These are phyloP conservation scores for Nephila pilipes DNA, from an alignment of 1,140 invertebrate species.

Conservation along the genomic window DNA sequence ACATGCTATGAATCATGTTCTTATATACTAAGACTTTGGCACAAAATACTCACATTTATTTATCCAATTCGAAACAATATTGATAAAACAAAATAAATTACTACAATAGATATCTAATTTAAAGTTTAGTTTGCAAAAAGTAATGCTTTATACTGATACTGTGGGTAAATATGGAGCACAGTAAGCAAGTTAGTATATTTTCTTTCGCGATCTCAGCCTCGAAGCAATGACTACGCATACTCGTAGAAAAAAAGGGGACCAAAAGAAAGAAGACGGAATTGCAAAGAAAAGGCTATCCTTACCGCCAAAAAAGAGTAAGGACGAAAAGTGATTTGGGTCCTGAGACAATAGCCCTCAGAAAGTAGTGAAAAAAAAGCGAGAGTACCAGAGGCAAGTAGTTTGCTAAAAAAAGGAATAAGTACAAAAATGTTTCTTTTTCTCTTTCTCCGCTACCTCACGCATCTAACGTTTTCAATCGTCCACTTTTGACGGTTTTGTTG, in stretches of 20 bases:
- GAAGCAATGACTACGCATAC: neutral
- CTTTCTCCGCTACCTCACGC: slow-evolving; percentile 14
- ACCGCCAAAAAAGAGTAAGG: slow-evolving; percentile 6
- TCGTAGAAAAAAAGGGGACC: neutral
- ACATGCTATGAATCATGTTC: too few species aligned
- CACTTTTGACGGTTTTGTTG: slow-evolving; percentile 39
- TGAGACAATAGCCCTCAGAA: slow-evolving; percentile 64
- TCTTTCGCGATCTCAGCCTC: neutral
- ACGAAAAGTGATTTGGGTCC: slow-evolving; percentile 64
- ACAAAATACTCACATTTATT: too few species aligned
- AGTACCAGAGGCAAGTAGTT: neutral
- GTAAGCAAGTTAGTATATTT: neutral
- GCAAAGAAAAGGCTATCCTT: neutral
- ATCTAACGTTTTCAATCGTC: slow-evolving; percentile 43
- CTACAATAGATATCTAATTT: too few species aligned
- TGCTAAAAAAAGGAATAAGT: slow-evolving; percentile 7
- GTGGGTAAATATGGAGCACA: slow-evolving; percentile 34
- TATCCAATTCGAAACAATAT: too few species aligned
- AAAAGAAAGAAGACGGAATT: neutral
- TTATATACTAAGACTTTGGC: too few species aligned
- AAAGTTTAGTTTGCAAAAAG: too few species aligned
- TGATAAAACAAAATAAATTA: too few species aligned
- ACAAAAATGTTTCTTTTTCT: slow-evolving; percentile 44
- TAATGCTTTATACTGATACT: neutral
- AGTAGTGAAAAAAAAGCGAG: neutral